phyloP scores from a whole-genome alignment of 2,888 invertebrate genomes.

The Mellilla xanthometata region DNA sequence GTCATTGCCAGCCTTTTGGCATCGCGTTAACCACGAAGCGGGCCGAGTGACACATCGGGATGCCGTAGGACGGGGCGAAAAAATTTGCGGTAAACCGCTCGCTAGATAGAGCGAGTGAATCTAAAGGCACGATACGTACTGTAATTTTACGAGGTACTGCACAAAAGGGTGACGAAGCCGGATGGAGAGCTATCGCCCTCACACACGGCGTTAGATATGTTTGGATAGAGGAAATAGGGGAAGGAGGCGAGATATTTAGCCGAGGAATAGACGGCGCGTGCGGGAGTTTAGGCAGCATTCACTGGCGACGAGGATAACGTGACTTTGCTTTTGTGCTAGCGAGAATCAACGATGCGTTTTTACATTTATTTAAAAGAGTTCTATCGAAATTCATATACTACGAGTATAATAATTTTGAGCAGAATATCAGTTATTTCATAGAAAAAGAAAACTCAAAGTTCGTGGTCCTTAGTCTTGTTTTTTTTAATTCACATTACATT shows the following conservation, averaged over 20 bases:
- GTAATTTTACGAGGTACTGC: constrained; percentile 28
- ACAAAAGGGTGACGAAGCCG: constrained; percentile 26
- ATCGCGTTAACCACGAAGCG: constrained; percentile 31
- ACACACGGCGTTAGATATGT: constrained; percentile 18
- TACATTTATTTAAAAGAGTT: too few relatives aligned
- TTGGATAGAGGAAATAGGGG: constrained; percentile 24
- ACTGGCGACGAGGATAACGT: constrained; percentile 9
- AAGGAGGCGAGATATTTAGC: constrained; percentile 19
- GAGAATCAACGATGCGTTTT: too few relatives aligned
- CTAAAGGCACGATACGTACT: constrained; percentile 21
- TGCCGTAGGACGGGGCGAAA: constrained; percentile 28
- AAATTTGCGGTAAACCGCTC: constrained; percentile 32
- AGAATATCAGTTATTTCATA: too few relatives aligned
- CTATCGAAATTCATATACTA: too few relatives aligned
- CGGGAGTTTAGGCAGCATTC: constrained; percentile 11
- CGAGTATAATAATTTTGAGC: too few relatives aligned
- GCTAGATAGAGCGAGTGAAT: constrained; percentile 24
- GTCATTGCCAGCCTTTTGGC: constrained; percentile 31
- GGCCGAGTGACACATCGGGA: constrained; percentile 28
- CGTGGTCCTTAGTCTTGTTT: too few relatives aligned
- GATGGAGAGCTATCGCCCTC: constrained; percentile 23
- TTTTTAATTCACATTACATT: too few relatives aligned
- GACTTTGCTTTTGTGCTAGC: constrained; percentile 7
- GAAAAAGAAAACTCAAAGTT: too few relatives aligned
- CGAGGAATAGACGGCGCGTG: constrained; percentile 15